Percentiles rank a stretch among this genome's conserved stretches.
Evolutionary conservation across 2,888 invertebrate genomes (phyloP).

Genomic region (Dasysyrphus albostriatus): DNA sequence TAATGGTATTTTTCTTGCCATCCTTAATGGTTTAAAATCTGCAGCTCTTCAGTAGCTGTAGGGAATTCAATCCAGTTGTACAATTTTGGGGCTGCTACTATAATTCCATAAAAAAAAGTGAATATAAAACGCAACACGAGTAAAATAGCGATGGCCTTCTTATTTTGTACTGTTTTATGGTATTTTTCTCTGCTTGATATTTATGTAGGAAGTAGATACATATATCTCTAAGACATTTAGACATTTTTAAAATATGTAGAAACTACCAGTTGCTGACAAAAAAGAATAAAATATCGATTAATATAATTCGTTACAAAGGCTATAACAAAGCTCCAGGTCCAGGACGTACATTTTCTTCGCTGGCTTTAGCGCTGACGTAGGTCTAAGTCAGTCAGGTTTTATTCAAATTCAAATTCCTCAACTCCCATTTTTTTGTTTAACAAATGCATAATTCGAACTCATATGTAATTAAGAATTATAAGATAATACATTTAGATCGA

Average conservation of each 20-base stretch:
- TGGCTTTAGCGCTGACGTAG: conserved; percentile 4
- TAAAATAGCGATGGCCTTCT: too few relatives aligned
- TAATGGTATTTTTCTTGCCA: too few relatives aligned
- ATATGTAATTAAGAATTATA: conserved; percentile 7
- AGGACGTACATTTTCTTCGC: neutral
- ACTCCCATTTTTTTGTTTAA: neutral
- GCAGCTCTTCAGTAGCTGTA: too few relatives aligned
- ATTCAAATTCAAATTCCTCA: conserved; percentile 17
- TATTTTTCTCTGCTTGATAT: too few relatives aligned
- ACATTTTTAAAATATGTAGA: neutral
- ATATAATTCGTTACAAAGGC: neutral
- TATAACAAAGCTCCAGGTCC: neutral
- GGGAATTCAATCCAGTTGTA: too few relatives aligned
- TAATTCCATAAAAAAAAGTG: too few relatives aligned
- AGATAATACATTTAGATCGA: conserved; percentile 30
- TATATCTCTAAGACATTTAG: too few relatives aligned
- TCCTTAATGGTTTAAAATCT: too few relatives aligned
- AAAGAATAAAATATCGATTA: neutral
- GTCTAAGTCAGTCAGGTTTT: conserved; percentile 14
- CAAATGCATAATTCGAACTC: conserved; percentile 6
- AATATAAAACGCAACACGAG: too few relatives aligned
- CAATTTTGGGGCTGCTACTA: too few relatives aligned
- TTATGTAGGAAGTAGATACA: too few relatives aligned
- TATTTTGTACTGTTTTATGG: too few relatives aligned
- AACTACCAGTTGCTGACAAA: neutral